phyloP scores from a whole-genome alignment of 2,888 invertebrate species.

The Caenorhabditis sp. region DNA sequence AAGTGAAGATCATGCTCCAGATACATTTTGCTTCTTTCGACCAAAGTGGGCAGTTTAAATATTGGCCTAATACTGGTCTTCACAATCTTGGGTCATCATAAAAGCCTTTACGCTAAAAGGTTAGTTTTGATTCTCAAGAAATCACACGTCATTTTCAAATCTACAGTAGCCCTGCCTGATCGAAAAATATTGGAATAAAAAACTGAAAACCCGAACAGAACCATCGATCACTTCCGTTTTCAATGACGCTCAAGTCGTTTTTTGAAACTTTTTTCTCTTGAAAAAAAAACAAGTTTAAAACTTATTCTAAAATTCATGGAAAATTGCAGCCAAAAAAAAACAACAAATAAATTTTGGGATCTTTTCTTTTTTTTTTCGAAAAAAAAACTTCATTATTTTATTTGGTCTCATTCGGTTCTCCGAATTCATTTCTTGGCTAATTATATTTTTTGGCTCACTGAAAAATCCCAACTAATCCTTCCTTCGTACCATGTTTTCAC shows the following conservation, averaged over 20 bases:
- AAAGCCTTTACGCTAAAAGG: too few species aligned
- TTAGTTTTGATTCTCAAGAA: too few species aligned
- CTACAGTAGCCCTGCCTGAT: too few species aligned
- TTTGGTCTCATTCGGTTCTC: background rate
- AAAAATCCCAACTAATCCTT: conserved; percentile 1
- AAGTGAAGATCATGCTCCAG: too few species aligned
- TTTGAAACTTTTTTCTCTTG: too few species aligned
- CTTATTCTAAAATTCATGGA: background rate
- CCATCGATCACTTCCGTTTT: background rate
- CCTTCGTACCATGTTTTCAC: background rate
- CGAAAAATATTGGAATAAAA: too few species aligned
- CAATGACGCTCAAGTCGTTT: conserved; percentile 1
- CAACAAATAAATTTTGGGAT: conserved; percentile 5
- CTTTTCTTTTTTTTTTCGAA: background rate
- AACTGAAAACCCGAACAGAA: too few species aligned
- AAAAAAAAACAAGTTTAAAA: background rate
- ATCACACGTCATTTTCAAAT: too few species aligned
- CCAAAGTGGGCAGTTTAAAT: too few species aligned
- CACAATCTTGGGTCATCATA: too few species aligned
- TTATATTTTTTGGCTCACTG: background rate
- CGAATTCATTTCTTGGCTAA: conserved; percentile 3
- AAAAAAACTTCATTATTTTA: background rate
- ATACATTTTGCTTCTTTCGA: too few species aligned
- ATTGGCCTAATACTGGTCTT: too few species aligned
- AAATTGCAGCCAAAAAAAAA: background rate